These are phyloP conservation scores for Plemyria rubiginata DNA, from an alignment of 2,888 invertebrate genomes.

Conservation along the genomic window DNA sequence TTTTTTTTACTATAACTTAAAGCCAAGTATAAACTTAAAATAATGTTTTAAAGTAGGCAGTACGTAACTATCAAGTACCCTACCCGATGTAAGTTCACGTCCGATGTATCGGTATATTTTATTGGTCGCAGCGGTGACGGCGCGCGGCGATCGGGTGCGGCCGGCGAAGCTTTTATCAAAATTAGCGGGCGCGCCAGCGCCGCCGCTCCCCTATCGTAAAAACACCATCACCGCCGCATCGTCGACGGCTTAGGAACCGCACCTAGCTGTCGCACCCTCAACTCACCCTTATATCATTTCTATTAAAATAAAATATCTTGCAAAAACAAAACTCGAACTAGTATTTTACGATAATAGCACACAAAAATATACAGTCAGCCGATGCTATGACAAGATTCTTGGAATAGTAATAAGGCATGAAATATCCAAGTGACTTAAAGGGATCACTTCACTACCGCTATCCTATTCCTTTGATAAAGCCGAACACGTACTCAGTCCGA, in stretches of 20 bases:
- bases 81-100: conserved; percentile 26
- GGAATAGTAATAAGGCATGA: conserved; percentile 45
- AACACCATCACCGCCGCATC: conserved; percentile 75
- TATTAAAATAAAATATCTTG: conserved; percentile 27
- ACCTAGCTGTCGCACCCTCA: conserved; percentile 74
- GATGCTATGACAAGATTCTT: conserved; percentile 24
- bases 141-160: conserved; percentile 66
- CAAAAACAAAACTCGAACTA: conserved; percentile 3
- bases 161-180: conserved; percentile 83
- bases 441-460: conserved; percentile 40
- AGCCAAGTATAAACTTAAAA: too few relatives aligned
- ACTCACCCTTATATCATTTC: conserved; percentile 55
- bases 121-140: conserved; percentile 64
- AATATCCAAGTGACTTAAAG: conserved; percentile 50
- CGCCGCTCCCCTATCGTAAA: conserved; percentile 80
- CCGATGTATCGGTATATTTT: conserved; percentile 53
- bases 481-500: conserved; percentile 44
- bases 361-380: conserved; percentile 12
- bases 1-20: too few relatives aligned
- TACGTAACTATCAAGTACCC: background rate
- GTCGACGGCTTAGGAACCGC: conserved; percentile 69
- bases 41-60: background rate
- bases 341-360: background rate
- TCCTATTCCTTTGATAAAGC: conserved; percentile 47
- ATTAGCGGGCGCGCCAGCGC: conserved; percentile 79